These are phyloP conservation scores for Yponomeuta sedellus DNA, from an alignment of 2,888 invertebrate species.

Conservation along the genomic window DNA sequence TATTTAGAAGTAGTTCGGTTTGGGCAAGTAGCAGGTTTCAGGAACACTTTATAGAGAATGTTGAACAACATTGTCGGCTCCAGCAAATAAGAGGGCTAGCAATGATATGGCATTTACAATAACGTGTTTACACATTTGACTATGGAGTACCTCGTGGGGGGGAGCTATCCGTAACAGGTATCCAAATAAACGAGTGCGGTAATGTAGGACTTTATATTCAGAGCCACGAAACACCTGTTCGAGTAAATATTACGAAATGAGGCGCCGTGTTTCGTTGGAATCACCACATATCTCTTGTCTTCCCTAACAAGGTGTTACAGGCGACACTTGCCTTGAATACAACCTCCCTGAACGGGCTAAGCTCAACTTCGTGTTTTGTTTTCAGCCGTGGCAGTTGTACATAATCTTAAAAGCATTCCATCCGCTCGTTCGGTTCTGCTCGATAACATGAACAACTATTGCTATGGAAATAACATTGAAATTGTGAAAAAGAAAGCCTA, in stretches of 20 bases:
- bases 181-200: constrained; percentile 34
- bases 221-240: constrained; percentile 36
- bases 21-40: too few species aligned
- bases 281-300: background rate
- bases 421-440: too few species aligned
- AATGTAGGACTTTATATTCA: constrained; percentile 35
- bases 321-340: background rate
- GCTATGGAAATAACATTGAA: too few species aligned
- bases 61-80: background rate
- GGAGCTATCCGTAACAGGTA: constrained; percentile 1
- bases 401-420: too few species aligned
- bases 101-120: background rate
- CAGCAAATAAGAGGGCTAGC: background rate
- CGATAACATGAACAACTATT: too few species aligned
- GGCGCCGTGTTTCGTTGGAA: constrained; percentile 15
- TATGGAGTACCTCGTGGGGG: background rate
- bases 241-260: constrained; percentile 31
- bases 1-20: too few species aligned
- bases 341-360: too few species aligned
- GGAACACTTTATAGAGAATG: background rate
- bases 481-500: too few species aligned
- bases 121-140: background rate
- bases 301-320: background rate
- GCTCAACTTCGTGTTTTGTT: too few species aligned
- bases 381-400: too few species aligned